Percentiles rank a stretch among this genome's conserved stretches.
Evolutionary conservation across 2,113 vertebrate genomes (phyloP).

Genomic region (Coracopsis vasa): DNA sequence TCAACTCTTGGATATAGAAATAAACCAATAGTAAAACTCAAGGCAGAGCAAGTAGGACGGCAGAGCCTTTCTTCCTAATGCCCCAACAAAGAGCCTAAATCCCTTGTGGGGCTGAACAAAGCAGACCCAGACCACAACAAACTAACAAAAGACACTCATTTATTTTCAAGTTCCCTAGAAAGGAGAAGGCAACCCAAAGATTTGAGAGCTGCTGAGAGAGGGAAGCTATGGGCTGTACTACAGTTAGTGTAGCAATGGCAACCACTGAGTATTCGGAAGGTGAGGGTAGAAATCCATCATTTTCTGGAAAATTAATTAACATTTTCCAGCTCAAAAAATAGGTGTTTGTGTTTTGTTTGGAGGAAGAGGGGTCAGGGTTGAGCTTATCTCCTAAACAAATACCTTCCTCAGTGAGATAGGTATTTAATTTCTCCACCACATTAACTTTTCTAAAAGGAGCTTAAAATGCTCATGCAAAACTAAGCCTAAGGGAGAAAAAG

Average conservation of each 20-base stretch:
- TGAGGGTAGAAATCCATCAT: background rate
- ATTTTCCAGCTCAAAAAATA: conserved; percentile 36
- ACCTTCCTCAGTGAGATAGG: conserved; percentile 32
- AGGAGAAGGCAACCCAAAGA: conserved; percentile 20
- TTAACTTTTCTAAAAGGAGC: conserved; percentile 46
- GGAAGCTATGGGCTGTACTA: background rate
- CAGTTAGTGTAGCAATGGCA: background rate
- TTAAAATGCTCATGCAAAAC: conserved; percentile 38
- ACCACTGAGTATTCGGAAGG: background rate
- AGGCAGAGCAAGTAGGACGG: conserved; percentile 21
- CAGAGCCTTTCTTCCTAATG: conserved; percentile 23
- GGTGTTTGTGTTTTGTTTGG: conserved; percentile 29
- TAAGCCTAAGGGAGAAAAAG: conserved; percentile 1
- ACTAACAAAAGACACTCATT: conserved; percentile 62
- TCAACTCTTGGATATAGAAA: background rate
- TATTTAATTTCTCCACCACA: conserved; percentile 44
- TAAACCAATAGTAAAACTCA: conserved; percentile 24
- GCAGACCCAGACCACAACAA: conserved; percentile 59
- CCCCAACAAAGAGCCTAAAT: conserved; percentile 54
- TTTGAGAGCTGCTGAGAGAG: background rate
- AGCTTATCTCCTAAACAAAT: conserved; percentile 56
- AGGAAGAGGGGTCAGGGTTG: conserved; percentile 31
- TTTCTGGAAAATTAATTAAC: conserved; percentile 60
- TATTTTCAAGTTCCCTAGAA: conserved; percentile 55
- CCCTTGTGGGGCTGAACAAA: conserved; percentile 53